Base-by-base conservation (phyloP, 2,888 invertebrate genomes). In the Chrysina gloriosa region DNA sequence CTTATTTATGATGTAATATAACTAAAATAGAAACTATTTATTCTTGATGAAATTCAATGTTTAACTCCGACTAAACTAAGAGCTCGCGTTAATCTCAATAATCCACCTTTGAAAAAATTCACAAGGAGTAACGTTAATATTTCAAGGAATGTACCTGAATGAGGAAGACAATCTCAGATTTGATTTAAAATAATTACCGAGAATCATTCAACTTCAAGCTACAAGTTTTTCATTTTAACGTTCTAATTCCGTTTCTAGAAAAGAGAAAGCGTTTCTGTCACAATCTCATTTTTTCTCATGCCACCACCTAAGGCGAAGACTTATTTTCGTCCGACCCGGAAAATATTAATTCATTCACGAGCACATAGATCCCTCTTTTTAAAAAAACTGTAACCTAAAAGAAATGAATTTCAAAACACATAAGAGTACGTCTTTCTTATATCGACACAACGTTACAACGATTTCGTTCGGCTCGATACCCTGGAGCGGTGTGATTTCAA, bases 141-240 rank as follows among this genome's bases (percentile, higher is more conserved):
- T n/a, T n/a, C n/a, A n/a, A n/a, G n/a, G n/a, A n/a, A n/a, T n/a
- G n/a, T n/a, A n/a, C n/a, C n/a, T n/a, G n/a, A 45, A 45, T 9
- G 19, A 45, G 45, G 45, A 45, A 45, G 45, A 45, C 45, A 36
- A 36, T 36, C 14, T 36, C 14, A n/a, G 2, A n/a, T n/a, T 1
- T 21, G 19, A 45, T 45, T 45, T 6, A 21, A 45, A 45, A 45
- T 50, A 50, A 27, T 25, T 27, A 50, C 27, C 29, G 27, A 27
- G 14, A 27, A 50, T 16, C 29, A 27, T 50, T 50, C 27, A 50
- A 50, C 45, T 45, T 29, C 50, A 29, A 7, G 29, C 16, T 29
- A 50, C 50, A 50, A 27, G 50, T 50, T 50, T 50, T 50, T 50
- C 27, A 50, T 50, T 50, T 50, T 50, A 50, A 29, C 50, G 50